These are phyloP conservation scores for Diphyllodes magnificus DNA, from an alignment of 2,113 vertebrate species.

Conservation along the genomic window DNA sequence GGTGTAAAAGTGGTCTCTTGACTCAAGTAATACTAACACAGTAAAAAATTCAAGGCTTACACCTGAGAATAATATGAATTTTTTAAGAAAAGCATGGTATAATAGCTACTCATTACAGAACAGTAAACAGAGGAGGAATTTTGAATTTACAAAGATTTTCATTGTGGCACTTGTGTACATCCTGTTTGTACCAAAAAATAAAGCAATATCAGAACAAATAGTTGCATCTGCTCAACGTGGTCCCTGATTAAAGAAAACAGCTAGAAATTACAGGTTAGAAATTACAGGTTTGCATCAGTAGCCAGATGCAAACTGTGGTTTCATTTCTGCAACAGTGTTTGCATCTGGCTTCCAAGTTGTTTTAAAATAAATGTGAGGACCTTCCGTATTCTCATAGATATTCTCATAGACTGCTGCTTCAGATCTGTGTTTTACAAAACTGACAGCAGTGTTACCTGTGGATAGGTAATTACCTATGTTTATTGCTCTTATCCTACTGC, in stretches of 20 bases:
- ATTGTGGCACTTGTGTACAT: background rate
- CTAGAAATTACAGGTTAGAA: background rate
- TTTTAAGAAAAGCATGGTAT: background rate
- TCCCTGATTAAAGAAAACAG: background rate
- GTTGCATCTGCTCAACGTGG: background rate
- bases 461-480: background rate
- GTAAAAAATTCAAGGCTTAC: background rate
- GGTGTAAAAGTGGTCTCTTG: background rate
- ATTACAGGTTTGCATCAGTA: too few species aligned
- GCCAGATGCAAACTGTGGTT: background rate
- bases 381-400: background rate
- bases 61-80: background rate
- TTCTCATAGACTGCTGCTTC: background rate
- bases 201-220: background rate
- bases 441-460: background rate
- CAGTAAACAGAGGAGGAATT: background rate
- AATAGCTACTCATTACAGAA: background rate
- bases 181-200: background rate
- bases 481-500: background rate
- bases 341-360: background rate
- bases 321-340: background rate
- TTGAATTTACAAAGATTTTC: background rate
- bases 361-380: background rate
- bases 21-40: background rate
- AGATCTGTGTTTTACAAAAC: background rate